Percentiles rank a stretch among this genome's conserved stretches.
Conservation (phyloP, 2,888 invertebrate genomes). For the Frankliniella fusca region DNA sequence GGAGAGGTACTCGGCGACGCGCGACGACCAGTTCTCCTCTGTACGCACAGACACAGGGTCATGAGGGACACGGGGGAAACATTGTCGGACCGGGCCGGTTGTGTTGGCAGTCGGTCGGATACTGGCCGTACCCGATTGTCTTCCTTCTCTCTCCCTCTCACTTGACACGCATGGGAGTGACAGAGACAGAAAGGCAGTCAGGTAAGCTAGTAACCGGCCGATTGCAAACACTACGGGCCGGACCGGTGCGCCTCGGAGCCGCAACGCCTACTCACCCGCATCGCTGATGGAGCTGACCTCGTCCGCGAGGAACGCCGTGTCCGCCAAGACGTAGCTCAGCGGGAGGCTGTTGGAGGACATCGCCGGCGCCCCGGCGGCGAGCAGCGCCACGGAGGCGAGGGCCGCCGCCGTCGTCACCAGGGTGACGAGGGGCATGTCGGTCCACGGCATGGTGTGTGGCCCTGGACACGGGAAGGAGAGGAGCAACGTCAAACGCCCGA, state of each 20-base stretch:
- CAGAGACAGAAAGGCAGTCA: too few species aligned
- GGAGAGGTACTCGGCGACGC: neutral
- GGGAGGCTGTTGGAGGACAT: neutral
- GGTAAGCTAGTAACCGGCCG: too few species aligned
- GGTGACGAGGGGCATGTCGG: neutral
- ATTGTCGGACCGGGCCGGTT: too few species aligned
- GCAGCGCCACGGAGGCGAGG: neutral
- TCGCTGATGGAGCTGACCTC: neutral
- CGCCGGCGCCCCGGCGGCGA: neutral
- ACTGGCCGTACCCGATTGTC: too few species aligned
- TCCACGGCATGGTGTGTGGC: neutral
- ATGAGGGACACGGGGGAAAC: too few species aligned
- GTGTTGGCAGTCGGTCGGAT: too few species aligned
- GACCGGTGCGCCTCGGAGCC: too few species aligned
- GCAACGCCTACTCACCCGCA: neutral
- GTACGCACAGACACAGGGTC: neutral
- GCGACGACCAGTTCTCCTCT: neutral
- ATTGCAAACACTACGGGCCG: too few species aligned
- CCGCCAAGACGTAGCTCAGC: slow-evolving; percentile 7
- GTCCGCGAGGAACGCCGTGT: slow-evolving; percentile 5
- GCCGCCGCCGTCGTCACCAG: neutral
- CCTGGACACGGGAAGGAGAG: neutral
- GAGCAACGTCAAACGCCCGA: neutral
- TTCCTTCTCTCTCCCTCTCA: too few species aligned
- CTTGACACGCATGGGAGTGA: too few species aligned